Evolutionary conservation across 2,113 vertebrate genomes (phyloP), one percentile per base, ranked within the genome.

Genomic region (Myrmecobius fasciatus): DNA sequence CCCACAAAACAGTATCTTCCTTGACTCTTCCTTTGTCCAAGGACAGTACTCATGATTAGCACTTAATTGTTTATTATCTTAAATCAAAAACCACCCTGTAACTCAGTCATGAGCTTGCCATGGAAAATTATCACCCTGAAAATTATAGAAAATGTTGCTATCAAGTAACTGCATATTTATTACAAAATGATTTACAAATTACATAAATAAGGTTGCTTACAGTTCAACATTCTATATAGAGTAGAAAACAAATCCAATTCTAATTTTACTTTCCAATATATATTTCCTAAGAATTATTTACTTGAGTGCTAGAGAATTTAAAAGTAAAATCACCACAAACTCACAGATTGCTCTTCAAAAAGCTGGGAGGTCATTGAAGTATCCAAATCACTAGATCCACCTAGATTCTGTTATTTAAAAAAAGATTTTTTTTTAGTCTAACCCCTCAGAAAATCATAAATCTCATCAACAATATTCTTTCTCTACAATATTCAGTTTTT

Each of bases 331-430:
- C 43, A 83, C 67, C n/a, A 83, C 67, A 83, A 31, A 98, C 98
- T 98, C 97, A 99, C 99, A 75, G 95, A 92, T 49, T 97, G 97
- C 4, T 99, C 98, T 88, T 99, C 98, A 93, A 97, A 98, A 43
- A 95, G 95, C 1, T 98, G 98, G 56, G 98, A 98, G 0, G 98
- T 96, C 11, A 95, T 26, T 7, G 98, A 98, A 3, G 98, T 96
- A 5, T 97, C 98, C n/a, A 98, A 95, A 91, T 98, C 98, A 2
- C 95, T 96, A 54, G 96, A 96, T 94, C 96, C 98, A 60, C 46
- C 95, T 0, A 97, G 89, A 24, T 98, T 98, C 98, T 99, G 92
- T 2, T 54, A 94, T 96, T 5, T 53, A 67, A 48, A 93, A 95
- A 89, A 91, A 89, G 60, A 89, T 6, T 26, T 7, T 83, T n/a